A percentile compares a stretch with the other conserved stretches of the same genome.
Conservation (phyloP, 2,888 invertebrate species). For the Cremastobaeus sp. region DNA sequence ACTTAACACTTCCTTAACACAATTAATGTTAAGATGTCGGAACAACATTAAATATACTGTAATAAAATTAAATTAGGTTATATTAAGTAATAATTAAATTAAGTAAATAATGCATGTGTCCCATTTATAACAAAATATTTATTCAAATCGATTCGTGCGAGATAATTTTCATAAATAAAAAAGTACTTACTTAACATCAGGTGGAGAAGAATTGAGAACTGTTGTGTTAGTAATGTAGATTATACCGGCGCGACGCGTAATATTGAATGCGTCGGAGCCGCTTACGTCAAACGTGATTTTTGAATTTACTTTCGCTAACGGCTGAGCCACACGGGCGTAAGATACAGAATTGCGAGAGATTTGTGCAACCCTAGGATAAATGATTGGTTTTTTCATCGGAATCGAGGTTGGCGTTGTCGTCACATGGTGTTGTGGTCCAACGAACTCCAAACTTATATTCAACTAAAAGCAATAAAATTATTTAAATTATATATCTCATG, state of each 20-base stretch:
- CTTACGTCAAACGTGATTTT: slow-evolving; percentile 64
- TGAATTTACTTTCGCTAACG: slow-evolving; percentile 62
- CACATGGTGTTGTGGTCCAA: slow-evolving; percentile 71
- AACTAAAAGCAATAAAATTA: slow-evolving; percentile 63
- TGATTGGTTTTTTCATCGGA: slow-evolving; percentile 64
- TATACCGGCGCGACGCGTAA: slow-evolving; percentile 81
- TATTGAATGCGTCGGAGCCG: slow-evolving; percentile 78
- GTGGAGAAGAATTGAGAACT: slow-evolving; percentile 76
- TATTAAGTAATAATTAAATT: neutral
- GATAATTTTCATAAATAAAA: too few relatives aligned
- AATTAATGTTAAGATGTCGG: too few relatives aligned
- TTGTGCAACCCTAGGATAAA: slow-evolving; percentile 66
- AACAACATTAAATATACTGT: too few relatives aligned
- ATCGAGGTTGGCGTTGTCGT: slow-evolving; percentile 67
- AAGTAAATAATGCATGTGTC: too few relatives aligned
- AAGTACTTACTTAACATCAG: slow-evolving; percentile 76
- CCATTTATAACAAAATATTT: too few relatives aligned
- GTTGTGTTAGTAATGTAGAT: slow-evolving; percentile 80
- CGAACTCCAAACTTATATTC: slow-evolving; percentile 71
- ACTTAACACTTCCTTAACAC: too few relatives aligned
- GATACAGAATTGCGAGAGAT: slow-evolving; percentile 66
- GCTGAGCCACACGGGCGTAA: slow-evolving; percentile 71
- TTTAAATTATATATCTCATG: neutral
- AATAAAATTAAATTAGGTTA: too few relatives aligned
- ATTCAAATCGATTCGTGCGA: too few relatives aligned